Evolutionary conservation across 2,888 invertebrate genomes (phyloP).

Genomic region (Drosophila nr. medialis): DNA sequence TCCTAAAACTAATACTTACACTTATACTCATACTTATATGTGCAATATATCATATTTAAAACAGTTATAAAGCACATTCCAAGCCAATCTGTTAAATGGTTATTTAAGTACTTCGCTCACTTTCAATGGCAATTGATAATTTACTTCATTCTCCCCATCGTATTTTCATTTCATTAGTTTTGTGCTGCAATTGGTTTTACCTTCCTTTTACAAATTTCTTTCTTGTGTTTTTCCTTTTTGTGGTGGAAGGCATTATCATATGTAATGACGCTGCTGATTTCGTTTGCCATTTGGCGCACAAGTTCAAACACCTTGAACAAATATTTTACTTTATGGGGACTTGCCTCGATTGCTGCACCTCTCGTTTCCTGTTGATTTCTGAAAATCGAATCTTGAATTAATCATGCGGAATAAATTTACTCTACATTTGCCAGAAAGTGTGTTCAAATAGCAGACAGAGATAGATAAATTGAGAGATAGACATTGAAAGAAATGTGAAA

Average conservation of each 20-base stretch:
- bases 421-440: slow-evolving; percentile 52
- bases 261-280: slow-evolving; percentile 80
- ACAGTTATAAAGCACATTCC: background rate
- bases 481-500: background rate
- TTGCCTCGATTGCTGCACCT: slow-evolving; percentile 13
- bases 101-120: slow-evolving; percentile 5
- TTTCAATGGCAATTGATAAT: slow-evolving; percentile 35
- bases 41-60: background rate
- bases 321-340: slow-evolving; percentile 64
- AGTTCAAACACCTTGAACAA: slow-evolving; percentile 81
- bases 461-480: background rate
- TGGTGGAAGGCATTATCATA: slow-evolving; percentile 76
- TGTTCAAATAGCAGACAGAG: slow-evolving; percentile 16
- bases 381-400: slow-evolving; percentile 82
- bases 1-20: background rate
- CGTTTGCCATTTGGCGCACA: slow-evolving; percentile 51
- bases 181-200: slow-evolving; percentile 26
- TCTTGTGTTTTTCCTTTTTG: slow-evolving; percentile 14
- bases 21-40: too few relatives aligned
- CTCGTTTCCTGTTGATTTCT: slow-evolving; percentile 38
- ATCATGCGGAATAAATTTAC: slow-evolving; percentile 84
- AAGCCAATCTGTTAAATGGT: slow-evolving; percentile 13
- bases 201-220: slow-evolving; percentile 18
- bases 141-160: slow-evolving; percentile 34
- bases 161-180: slow-evolving; percentile 73